Evolutionary conservation across 2,797 vertebrate species (phyloP).

Genomic region (Sebastes nivosus): DNA sequence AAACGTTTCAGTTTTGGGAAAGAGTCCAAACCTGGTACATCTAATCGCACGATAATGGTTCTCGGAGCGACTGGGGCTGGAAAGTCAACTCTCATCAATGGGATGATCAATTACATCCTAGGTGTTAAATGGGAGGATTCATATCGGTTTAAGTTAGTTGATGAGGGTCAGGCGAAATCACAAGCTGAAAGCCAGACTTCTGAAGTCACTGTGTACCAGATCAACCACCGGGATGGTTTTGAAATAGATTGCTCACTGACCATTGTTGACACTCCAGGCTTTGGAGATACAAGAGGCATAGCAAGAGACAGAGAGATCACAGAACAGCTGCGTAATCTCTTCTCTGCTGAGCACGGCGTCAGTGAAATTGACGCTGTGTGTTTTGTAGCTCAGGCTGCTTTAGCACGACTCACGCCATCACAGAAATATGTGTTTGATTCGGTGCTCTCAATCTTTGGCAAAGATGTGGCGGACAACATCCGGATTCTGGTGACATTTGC

Average conservation of each 20-base stretch:
- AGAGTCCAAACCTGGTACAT: accelerated
- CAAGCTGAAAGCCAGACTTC: constrained; percentile 49
- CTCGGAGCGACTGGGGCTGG: constrained; percentile 32
- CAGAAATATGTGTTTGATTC: background rate
- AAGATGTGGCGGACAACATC: background rate
- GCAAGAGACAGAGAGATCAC: background rate
- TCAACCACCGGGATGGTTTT: constrained; percentile 29
- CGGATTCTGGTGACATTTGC: constrained; percentile 22
- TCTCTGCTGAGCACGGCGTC: background rate
- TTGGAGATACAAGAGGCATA: constrained; percentile 25
- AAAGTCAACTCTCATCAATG: constrained; percentile 19
- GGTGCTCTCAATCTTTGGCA: constrained; percentile 1
- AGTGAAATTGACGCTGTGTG: constrained; percentile 15
- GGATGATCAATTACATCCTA: constrained; percentile 59
- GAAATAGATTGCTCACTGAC: constrained; percentile 42
- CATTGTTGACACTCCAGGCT: constrained; percentile 49
- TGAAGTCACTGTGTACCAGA: constrained; percentile 49
- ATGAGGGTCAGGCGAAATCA: constrained; percentile 28
- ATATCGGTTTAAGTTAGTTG: constrained; percentile 28
- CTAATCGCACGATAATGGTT: constrained; percentile 26
- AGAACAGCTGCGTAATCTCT: constrained; percentile 1
- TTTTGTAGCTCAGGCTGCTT: constrained; percentile 1
- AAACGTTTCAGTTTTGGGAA: background rate
- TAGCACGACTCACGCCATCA: background rate
- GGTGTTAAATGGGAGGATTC: constrained; percentile 47